Evolutionary conservation across 53 echinoderm and acorn worm genomes (phyloP).

Genomic region (Holothuria scabra): DNA sequence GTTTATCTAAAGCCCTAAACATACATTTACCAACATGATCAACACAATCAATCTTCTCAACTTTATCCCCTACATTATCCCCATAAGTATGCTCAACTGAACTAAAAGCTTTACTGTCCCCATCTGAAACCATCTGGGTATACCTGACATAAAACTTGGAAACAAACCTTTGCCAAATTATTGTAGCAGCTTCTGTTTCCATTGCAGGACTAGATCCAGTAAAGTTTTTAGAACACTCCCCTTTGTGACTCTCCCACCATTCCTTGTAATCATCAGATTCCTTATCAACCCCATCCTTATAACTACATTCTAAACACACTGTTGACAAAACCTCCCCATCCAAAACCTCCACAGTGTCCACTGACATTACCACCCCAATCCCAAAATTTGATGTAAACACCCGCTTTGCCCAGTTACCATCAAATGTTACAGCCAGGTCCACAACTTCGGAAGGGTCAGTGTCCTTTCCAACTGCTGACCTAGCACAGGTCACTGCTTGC

Average conservation of each 20-base stretch:
- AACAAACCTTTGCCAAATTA: slow-evolving; percentile 28
- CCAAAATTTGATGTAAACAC: slow-evolving; percentile 46
- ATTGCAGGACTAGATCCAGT: slow-evolving; percentile 24
- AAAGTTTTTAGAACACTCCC: neutral
- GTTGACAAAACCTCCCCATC: slow-evolving; percentile 30
- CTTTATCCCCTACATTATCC: neutral
- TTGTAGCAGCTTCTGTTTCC: slow-evolving; percentile 22
- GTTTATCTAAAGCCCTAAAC: slow-evolving; percentile 50
- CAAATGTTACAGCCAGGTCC: slow-evolving; percentile 1
- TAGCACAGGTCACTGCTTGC: neutral
- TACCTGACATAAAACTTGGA: slow-evolving; percentile 48
- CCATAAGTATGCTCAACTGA: slow-evolving; percentile 45
- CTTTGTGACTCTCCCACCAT: slow-evolving; percentile 42
- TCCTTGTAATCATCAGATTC: slow-evolving; percentile 17
- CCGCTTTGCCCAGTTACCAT: slow-evolving; percentile 34
- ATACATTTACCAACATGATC: slow-evolving; percentile 58
- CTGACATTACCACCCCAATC: slow-evolving; percentile 43
- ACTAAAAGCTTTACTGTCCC: slow-evolving; percentile 48
- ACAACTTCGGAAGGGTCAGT: neutral
- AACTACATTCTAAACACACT: slow-evolving; percentile 47
- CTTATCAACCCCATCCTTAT: neutral
- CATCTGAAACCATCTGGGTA: slow-evolving; percentile 60
- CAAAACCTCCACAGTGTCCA: slow-evolving; percentile 51
- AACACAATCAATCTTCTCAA: slow-evolving; percentile 47
- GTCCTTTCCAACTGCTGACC: neutral